Conservation (phyloP, 2,888 invertebrate genomes). For the Caenorhabditis sp. region DNA sequence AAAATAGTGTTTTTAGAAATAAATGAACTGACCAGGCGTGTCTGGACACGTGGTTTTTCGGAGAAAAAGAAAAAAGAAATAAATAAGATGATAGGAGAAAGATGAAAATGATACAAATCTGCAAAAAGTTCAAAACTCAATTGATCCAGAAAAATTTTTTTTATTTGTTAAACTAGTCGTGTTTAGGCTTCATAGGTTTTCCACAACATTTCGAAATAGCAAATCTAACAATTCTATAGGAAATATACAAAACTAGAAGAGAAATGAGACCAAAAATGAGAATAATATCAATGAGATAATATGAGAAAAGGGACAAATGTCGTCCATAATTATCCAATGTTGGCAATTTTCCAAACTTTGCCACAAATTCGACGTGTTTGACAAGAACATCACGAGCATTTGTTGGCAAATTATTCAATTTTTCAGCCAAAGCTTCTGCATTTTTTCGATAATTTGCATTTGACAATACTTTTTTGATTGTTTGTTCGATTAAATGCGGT, state of each 20-base stretch:
- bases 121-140: conserved; percentile 1
- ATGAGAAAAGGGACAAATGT: conserved; percentile 9
- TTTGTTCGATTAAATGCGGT: conserved; percentile 2
- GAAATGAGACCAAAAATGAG: not conserved
- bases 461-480: conserved; percentile 1
- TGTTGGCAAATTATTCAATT: conserved; percentile 43
- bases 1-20: too few species aligned
- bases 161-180: not conserved
- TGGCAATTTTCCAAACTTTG: conserved; percentile 27
- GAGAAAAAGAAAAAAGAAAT: not conserved
- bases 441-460: conserved; percentile 20
- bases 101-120: not conserved
- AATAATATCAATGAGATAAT: conserved; percentile 10
- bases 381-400: conserved; percentile 43
- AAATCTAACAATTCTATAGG: not conserved
- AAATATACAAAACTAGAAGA: not conserved
- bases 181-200: not conserved
- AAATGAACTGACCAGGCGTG: too few species aligned
- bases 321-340: conserved; percentile 12
- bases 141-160: too few species aligned
- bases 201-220: not conserved
- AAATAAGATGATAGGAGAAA: not conserved
- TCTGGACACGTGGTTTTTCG: not conserved
- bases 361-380: conserved; percentile 28
- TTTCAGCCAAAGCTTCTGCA: conserved; percentile 33